Evolutionary conservation across 2,888 invertebrate species (phyloP), one percentile per base, ranked within the genome.

Genomic region (Chrysina gloriosa): DNA sequence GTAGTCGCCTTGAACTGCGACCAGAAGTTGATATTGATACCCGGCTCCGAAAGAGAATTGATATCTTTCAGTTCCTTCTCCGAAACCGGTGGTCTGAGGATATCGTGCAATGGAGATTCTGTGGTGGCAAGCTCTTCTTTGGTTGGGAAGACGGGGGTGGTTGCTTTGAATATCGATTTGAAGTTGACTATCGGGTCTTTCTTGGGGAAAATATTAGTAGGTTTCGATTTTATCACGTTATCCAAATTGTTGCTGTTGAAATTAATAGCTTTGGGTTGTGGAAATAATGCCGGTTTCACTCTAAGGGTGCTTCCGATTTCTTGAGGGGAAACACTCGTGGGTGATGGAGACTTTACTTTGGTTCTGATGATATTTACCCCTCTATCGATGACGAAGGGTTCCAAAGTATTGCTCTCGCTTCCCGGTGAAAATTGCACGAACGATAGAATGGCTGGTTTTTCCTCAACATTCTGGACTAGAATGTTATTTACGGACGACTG

Each of bases 131-230:
- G 39, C 11, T 69, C 65, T 61, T 65, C 65, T 25, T 39, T 36
- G 7, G 65, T 69, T 21, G 69, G 69, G 45, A 69, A 69, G 9
- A 69, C 69, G 2, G 69, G 69, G 3, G 69, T 69, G n/a, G 69
- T 69, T 2, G 56, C 61, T 48, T 65, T 65, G 34, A 65, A 69
- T 9, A 65, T 36, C n/a, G 69, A 69, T 39, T 69, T 69, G 23
- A 65, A 69, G 52, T 69, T 69, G 29, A 69, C 61, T 14, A 23
- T 23, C n/a, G 34, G 23, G 19, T 63, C 47, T 52, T 47, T 67
- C 21, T 63, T 67, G 2, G 29, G 23, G 9, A 67, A 67, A 1
- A 19, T 14, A 31, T 63, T 42, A 2, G 31, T 34, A 2, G 29
- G 27, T 39, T 67, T 68, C 9, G 29, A 29, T 29, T 56, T 14